phyloP scores from a whole-genome alignment of 2,888 invertebrate genomes.

The Ommatoiulus sabulosus region DNA sequence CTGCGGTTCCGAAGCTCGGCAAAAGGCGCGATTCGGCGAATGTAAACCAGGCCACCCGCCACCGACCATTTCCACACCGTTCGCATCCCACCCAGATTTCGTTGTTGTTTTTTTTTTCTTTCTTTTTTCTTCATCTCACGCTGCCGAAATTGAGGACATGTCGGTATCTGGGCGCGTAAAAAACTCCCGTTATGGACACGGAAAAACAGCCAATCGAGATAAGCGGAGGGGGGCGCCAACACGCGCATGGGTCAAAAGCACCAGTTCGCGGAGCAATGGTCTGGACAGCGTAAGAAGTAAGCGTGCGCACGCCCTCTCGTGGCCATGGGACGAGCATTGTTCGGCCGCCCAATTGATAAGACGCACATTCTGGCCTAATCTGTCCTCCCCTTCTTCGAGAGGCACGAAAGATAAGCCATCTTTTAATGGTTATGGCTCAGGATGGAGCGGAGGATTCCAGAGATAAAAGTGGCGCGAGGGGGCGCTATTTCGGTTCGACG shows the following conservation, averaged over 20 bases:
- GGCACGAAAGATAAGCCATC: not conserved
- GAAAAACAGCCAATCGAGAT: conserved; percentile 41
- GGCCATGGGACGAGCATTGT: not conserved
- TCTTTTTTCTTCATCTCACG: not conserved
- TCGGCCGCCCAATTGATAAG: too few relatives aligned
- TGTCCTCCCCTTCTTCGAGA: not conserved
- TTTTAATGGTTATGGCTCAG: not conserved
- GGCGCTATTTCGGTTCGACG: conserved; percentile 16
- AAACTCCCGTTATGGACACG: conserved; percentile 30
- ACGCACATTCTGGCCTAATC: not conserved
- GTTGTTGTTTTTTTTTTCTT: not conserved
- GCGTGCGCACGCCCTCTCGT: not conserved
- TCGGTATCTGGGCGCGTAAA: conserved; percentile 7
- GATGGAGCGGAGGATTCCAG: not conserved
- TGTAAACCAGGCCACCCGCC: conserved; percentile 31
- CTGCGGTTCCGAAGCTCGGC: not conserved
- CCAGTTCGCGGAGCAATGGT: too few relatives aligned
- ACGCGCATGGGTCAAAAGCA: not conserved
- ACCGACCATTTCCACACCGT: not conserved
- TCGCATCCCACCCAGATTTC: conserved; percentile 31
- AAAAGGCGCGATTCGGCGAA: conserved; percentile 8
- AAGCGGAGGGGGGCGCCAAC: not conserved
- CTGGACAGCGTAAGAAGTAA: too few relatives aligned
- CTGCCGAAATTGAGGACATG: conserved; percentile 33
- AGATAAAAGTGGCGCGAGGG: not conserved